These are phyloP conservation scores for Botia kubotai DNA, from an alignment of 2,797 vertebrate genomes.

Conservation along the genomic window DNA sequence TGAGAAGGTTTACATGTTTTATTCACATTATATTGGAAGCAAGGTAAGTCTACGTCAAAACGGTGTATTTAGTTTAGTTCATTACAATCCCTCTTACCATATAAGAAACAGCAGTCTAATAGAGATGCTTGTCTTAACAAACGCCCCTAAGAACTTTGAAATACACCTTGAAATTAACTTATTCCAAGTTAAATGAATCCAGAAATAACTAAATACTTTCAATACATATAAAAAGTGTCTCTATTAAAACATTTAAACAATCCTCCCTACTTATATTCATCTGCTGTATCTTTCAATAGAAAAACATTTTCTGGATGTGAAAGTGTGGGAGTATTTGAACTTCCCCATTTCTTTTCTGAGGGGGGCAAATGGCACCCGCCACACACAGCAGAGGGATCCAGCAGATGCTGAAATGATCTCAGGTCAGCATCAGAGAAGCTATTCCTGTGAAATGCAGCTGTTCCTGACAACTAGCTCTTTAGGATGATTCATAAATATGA, in stretches of 20 bases:
- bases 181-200: no score
- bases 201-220: neutral
- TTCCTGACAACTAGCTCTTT: neutral
- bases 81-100: no score
- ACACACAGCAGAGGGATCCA: neutral
- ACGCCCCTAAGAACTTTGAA: no score
- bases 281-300: neutral
- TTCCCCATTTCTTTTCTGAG: constrained; percentile 15
- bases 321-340: constrained; percentile 28
- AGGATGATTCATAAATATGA: neutral
- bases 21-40: neutral
- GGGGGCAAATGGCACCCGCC: constrained; percentile 10
- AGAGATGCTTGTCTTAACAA: no score
- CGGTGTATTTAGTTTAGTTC: no score
- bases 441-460: neutral
- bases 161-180: no score
- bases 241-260: neutral
- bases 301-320: constrained; percentile 1
- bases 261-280: neutral
- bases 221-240: neutral
- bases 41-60: no score
- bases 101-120: no score
- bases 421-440: neutral
- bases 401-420: constrained; percentile 6
- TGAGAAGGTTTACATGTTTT: neutral